Conservation (phyloP, 2,888 invertebrate species). For the Acholoe squamosa region DNA sequence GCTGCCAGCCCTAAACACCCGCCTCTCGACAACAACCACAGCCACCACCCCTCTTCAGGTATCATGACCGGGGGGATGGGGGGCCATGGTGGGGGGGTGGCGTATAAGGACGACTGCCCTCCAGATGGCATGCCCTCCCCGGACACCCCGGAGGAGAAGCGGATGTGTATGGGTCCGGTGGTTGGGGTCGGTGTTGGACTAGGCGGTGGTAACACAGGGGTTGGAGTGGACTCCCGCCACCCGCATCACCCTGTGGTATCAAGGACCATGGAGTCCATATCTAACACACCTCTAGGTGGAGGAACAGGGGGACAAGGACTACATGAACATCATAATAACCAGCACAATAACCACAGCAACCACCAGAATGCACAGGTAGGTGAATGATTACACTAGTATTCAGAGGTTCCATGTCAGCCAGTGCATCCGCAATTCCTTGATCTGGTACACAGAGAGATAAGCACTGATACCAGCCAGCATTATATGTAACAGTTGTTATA, state of each 20-base stretch:
- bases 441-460: no score
- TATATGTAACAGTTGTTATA: no score
- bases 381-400: no score
- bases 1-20: constrained; percentile 59
- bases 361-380: constrained; percentile 40
- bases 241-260: no score
- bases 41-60: no score
- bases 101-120: constrained; percentile 38
- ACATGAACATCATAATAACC: background rate
- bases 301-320: background rate
- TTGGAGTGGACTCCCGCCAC: background rate
- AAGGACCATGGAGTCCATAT: background rate
- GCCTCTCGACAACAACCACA: constrained; percentile 50
- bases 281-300: background rate
- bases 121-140: constrained; percentile 58
- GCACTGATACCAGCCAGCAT: no score
- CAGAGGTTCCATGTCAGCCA: no score
- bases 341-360: background rate
- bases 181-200: no score
- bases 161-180: background rate
- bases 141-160: constrained; percentile 32
- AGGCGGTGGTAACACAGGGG: no score
- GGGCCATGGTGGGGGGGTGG: background rate
- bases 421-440: no score
- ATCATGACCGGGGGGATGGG: no score